Percentiles rank a stretch among this genome's conserved stretches.
These are phyloP conservation scores for Caerostris extrusa DNA, from an alignment of 1,140 invertebrate genomes.

Conservation along the genomic window DNA sequence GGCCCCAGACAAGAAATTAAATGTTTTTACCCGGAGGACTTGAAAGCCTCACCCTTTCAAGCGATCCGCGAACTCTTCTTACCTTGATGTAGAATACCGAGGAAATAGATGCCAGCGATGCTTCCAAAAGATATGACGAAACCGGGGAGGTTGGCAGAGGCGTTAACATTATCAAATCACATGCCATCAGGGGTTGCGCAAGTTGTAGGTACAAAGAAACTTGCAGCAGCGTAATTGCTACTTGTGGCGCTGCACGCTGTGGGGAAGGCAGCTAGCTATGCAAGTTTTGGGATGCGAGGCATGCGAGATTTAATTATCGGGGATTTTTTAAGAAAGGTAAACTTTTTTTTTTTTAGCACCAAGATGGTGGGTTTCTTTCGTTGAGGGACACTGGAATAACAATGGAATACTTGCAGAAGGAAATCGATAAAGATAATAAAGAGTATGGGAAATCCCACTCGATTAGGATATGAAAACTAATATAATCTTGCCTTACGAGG, in stretches of 20 bases:
- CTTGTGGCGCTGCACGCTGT: constrained; percentile 7
- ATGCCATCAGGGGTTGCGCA: neutral
- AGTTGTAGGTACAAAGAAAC: neutral
- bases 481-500: too few species aligned
- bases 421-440: neutral
- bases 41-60: neutral
- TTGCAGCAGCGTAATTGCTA: constrained; percentile 29
- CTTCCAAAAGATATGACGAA: constrained; percentile 41
- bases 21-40: neutral
- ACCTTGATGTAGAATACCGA: neutral
- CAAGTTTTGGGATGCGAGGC: neutral
- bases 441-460: neutral
- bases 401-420: neutral
- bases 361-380: neutral
- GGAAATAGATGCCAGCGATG: neutral
- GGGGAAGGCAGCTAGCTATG: neutral
- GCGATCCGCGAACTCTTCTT: constrained; percentile 16
- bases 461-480: too few species aligned
- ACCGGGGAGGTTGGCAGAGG: constrained; percentile 15
- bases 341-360: neutral
- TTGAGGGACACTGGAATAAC: neutral
- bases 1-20: neutral
- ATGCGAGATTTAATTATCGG: neutral
- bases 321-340: neutral
- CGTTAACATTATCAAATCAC: constrained; percentile 34